Evolutionary conservation across 2,797 vertebrate genomes (phyloP).

Genomic region (Rhyacichthys aspro): DNA sequence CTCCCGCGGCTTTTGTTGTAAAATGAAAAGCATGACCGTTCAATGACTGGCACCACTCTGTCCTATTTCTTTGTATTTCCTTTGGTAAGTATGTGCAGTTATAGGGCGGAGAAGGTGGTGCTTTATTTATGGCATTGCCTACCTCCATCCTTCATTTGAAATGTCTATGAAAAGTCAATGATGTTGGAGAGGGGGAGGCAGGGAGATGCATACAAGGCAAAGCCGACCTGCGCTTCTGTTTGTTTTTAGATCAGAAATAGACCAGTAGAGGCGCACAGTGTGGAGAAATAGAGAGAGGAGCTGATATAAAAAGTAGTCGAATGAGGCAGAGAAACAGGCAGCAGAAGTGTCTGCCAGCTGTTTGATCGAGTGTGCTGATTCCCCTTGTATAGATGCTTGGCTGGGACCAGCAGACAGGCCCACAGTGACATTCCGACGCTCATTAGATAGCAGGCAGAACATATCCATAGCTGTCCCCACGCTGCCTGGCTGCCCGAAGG

Average conservation of each 20-base stretch:
- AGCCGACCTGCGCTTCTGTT: slow-evolving; percentile 46
- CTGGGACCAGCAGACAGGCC: slow-evolving; percentile 66
- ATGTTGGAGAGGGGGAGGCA: slow-evolving; percentile 36
- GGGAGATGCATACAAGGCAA: slow-evolving; percentile 13
- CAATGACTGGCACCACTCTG: slow-evolving; percentile 23
- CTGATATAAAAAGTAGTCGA: slow-evolving; percentile 4
- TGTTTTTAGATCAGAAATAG: slow-evolving; percentile 64
- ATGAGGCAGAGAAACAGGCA: not conserved
- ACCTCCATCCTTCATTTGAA: slow-evolving; percentile 65
- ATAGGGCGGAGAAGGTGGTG: slow-evolving; percentile 26
- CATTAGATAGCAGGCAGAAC: slow-evolving; percentile 76
- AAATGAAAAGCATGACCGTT: slow-evolving; percentile 28
- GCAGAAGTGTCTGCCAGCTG: slow-evolving; percentile 63
- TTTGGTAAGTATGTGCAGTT: slow-evolving; percentile 55
- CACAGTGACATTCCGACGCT: slow-evolving; percentile 70
- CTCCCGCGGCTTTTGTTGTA: slow-evolving; percentile 36
- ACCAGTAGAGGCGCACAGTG: slow-evolving; percentile 36
- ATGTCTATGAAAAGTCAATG: slow-evolving; percentile 64
- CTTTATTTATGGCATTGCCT: slow-evolving; percentile 66
- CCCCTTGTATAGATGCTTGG: slow-evolving; percentile 58
- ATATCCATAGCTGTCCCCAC: slow-evolving; percentile 65
- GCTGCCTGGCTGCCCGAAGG: slow-evolving; percentile 49
- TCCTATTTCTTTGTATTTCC: slow-evolving; percentile 52
- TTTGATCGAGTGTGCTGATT: slow-evolving; percentile 68
- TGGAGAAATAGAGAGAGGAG: slow-evolving; percentile 22